Conservation (phyloP, 2,113 vertebrate genomes). For the Nothoprocta pentlandii region DNA sequence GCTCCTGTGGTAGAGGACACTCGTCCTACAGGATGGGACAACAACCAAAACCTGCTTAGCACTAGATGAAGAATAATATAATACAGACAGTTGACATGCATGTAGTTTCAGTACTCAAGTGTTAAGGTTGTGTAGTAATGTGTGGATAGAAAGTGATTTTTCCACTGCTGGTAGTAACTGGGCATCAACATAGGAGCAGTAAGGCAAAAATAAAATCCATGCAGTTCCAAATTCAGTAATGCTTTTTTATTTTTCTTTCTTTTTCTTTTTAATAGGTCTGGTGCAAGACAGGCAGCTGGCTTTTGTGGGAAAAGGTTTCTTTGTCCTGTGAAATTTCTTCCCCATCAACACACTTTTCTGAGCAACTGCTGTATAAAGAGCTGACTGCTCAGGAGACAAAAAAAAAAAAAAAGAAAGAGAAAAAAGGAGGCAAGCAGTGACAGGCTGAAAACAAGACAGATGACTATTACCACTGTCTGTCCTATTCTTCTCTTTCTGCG, state of each 20-base stretch:
- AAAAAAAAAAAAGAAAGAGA: not conserved
- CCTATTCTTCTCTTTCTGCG: conserved; percentile 43
- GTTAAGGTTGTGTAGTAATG: not conserved
- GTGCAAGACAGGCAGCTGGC: conserved; percentile 5
- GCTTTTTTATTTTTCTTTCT: not conserved
- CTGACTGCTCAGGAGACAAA: not conserved
- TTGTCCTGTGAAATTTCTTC: conserved; percentile 19
- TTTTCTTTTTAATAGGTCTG: not conserved
- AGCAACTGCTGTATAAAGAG: conserved; percentile 38
- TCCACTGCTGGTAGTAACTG: not conserved
- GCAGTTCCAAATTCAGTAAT: not conserved
- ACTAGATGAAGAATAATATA: not conserved
- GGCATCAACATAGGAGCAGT: not conserved
- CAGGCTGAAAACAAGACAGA: conserved; percentile 45
- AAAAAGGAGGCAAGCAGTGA: conserved; percentile 41
- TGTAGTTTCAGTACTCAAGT: conserved; percentile 9
- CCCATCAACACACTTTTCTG: not conserved
- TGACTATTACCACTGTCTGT: not conserved
- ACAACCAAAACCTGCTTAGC: not conserved
- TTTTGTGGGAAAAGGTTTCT: conserved; percentile 36
- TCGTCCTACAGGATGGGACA: not conserved
- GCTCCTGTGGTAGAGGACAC: not conserved
- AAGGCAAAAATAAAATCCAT: conserved; percentile 31
- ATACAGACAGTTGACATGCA: not conserved
- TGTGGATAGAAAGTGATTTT: not conserved